phyloP scores from a whole-genome alignment of 2,888 invertebrate species.

The Amphipyra berbera region DNA sequence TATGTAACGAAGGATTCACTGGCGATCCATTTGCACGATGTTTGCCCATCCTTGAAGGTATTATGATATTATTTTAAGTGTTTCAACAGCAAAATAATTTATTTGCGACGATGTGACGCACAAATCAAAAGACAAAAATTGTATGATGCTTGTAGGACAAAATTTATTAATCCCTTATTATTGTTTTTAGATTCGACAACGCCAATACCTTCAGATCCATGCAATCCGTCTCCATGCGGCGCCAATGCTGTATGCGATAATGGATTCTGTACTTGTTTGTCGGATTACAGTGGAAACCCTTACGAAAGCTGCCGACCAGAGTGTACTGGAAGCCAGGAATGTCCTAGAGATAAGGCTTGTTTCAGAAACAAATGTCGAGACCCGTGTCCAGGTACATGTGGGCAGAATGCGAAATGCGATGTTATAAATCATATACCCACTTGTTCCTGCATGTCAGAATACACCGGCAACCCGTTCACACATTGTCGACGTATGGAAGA shows the following conservation, averaged over 20 bases:
- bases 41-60: constrained; percentile 88
- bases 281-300: constrained; percentile 93
- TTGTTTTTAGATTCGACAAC: constrained; percentile 79
- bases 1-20: constrained; percentile 93
- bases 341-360: constrained; percentile 92
- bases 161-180: constrained; percentile 1
- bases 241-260: constrained; percentile 92
- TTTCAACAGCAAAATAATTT: too few relatives aligned
- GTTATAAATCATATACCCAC: constrained; percentile 94
- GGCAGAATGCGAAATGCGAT: constrained; percentile 92
- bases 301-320: constrained; percentile 93
- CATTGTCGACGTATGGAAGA: constrained; percentile 81
- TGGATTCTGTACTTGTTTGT: constrained; percentile 92
- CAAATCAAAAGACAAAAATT: too few relatives aligned
- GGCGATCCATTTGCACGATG: constrained; percentile 96
- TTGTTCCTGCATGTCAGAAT: constrained; percentile 91
- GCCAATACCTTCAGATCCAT: constrained; percentile 87
- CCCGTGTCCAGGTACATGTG: constrained; percentile 94
- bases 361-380: constrained; percentile 93
- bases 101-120: too few relatives aligned
- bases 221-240: constrained; percentile 93
- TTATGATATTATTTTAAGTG: constrained; percentile 7
- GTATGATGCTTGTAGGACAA: background rate
- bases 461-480: constrained; percentile 93
- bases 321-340: constrained; percentile 93